These are phyloP conservation scores for Ganaspis brasiliensis DNA, from an alignment of 2,888 invertebrate genomes.

Conservation along the genomic window DNA sequence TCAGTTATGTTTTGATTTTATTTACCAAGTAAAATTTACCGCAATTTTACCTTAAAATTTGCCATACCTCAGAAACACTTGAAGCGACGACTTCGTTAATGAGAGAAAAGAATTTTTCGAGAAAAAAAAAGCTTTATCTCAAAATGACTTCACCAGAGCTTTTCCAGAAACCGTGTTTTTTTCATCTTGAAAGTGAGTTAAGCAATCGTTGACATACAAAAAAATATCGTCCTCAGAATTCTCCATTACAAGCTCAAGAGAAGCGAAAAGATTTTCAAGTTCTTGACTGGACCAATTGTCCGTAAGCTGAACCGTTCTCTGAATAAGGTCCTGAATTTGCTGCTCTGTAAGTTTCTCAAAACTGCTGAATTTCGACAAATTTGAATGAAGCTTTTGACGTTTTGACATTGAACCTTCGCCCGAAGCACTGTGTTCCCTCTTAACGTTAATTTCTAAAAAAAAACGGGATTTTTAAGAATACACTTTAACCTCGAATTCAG, in stretches of 20 bases:
- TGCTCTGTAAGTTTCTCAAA: slow-evolving; percentile 63
- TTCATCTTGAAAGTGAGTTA: slow-evolving; percentile 47
- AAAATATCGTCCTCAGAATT: slow-evolving; percentile 38
- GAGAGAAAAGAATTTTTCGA: not conserved
- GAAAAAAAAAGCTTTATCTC: no score
- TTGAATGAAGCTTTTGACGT: slow-evolving; percentile 63
- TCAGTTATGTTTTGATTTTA: no score
- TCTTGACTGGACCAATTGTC: slow-evolving; percentile 72
- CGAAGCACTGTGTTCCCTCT: slow-evolving; percentile 68
- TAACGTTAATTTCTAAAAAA: slow-evolving; percentile 63
- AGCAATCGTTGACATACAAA: slow-evolving; percentile 36
- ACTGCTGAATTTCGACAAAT: not conserved
- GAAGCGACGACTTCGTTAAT: not conserved
- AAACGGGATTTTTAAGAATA: not conserved
- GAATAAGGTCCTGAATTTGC: slow-evolving; percentile 69
- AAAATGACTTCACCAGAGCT: not conserved
- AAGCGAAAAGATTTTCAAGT: slow-evolving; percentile 63
- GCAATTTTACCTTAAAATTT: no score
- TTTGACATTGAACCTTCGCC: slow-evolving; percentile 68
- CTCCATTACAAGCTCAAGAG: slow-evolving; percentile 45
- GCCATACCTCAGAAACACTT: no score
- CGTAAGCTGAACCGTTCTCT: slow-evolving; percentile 65
- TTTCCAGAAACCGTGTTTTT: slow-evolving; percentile 46
- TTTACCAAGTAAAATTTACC: no score
- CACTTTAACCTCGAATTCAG: no score